A percentile compares a stretch with the other conserved stretches of the same genome.
These are phyloP conservation scores for Mellilla xanthometata DNA, from an alignment of 2,888 invertebrate genomes.

Conservation along the genomic window DNA sequence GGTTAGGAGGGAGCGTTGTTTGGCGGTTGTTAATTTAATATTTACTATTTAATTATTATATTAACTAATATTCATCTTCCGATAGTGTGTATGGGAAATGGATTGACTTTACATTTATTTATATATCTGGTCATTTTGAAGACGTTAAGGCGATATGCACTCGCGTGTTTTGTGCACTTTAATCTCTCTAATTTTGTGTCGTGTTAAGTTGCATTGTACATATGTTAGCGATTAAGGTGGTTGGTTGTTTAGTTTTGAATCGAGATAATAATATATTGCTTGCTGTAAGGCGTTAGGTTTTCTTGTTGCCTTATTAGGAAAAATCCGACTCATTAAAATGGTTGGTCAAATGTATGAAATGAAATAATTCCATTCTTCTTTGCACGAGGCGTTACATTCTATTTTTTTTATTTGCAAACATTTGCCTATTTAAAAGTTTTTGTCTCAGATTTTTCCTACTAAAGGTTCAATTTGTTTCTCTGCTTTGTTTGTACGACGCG, in stretches of 20 bases:
- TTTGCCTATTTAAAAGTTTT: no score
- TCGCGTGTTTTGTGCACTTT: conserved; percentile 48
- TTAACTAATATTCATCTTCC: conserved; percentile 46
- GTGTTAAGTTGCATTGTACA: conserved; percentile 62
- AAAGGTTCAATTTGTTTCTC: conserved; percentile 36
- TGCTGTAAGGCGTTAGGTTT: conserved; percentile 39
- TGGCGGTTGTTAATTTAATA: conserved; percentile 73
- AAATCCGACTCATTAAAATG: no score
- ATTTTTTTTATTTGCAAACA: no score
- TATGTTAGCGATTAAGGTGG: conserved; percentile 58
- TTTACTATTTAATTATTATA: conserved; percentile 50
- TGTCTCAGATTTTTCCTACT: no score
- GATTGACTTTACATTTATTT: conserved; percentile 43
- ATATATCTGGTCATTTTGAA: conserved; percentile 62
- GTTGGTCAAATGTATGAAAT: no score
- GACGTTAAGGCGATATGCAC: conserved; percentile 18
- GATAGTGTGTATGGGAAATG: conserved; percentile 42
- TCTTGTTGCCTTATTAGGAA: conserved; percentile 11
- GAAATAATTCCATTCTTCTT: no score
- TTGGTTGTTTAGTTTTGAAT: conserved; percentile 61
- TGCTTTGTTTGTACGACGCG: conserved; percentile 27
- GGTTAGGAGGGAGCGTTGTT: conserved; percentile 69
- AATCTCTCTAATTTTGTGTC: conserved; percentile 65
- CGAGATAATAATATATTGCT: conserved; percentile 69
- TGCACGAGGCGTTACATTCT: no score